phyloP scores from a whole-genome alignment of 2,888 invertebrate species.

The Euclidia mi region DNA sequence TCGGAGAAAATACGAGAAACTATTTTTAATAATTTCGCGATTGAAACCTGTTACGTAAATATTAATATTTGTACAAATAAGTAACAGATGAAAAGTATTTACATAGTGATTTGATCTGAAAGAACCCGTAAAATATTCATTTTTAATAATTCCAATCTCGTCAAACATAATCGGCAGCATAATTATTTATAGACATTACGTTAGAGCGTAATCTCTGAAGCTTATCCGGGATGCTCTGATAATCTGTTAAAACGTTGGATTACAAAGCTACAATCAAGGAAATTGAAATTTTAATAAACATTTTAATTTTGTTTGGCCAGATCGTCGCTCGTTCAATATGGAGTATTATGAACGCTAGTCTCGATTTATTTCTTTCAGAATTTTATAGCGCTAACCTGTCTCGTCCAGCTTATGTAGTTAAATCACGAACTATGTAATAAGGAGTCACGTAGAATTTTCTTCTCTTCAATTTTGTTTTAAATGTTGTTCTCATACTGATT shows the following conservation, averaged over 20 bases:
- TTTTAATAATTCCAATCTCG: slow-evolving; percentile 25
- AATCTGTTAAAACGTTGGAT: slow-evolving; percentile 57
- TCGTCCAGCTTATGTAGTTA: slow-evolving; percentile 66
- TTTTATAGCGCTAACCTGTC: slow-evolving; percentile 75
- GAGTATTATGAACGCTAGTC: slow-evolving; percentile 52
- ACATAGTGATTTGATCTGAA: no score
- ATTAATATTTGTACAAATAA: no score
- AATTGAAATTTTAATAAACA: slow-evolving; percentile 67
- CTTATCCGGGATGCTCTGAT: slow-evolving; percentile 50
- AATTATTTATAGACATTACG: slow-evolving; percentile 43
- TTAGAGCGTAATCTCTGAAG: slow-evolving; percentile 47
- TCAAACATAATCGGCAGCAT: slow-evolving; percentile 41
- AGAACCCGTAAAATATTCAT: not conserved
- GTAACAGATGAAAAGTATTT: no score
- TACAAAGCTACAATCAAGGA: slow-evolving; percentile 58
- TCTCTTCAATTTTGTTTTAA: slow-evolving; percentile 2
- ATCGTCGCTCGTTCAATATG: slow-evolving; percentile 51
- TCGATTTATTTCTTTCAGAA: slow-evolving; percentile 60
- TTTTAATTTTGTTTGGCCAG: slow-evolving; percentile 53
- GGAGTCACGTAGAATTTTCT: slow-evolving; percentile 28
- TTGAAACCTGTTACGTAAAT: no score
- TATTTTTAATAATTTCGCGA: no score
- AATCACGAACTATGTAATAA: slow-evolving; percentile 70
- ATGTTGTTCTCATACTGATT: not conserved
- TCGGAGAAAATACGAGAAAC: no score